A percentile compares a stretch with the other conserved stretches of the same genome.
These are phyloP conservation scores for Tanypteryx hageni DNA, from an alignment of 2,888 invertebrate species.

Conservation along the genomic window DNA sequence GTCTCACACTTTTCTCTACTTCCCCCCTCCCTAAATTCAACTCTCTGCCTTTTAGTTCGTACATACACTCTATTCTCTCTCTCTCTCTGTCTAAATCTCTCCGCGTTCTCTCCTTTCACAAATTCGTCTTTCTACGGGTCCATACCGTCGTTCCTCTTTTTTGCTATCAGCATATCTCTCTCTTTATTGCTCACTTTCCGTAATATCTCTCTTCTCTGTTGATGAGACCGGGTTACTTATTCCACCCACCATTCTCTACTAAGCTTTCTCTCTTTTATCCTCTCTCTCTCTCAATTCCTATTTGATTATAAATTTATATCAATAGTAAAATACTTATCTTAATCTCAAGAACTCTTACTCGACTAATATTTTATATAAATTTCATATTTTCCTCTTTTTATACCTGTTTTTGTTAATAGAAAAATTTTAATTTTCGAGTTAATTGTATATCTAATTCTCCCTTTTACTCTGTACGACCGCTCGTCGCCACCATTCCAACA, in stretches of 20 bases:
- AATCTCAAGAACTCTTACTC: neutral
- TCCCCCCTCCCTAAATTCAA: neutral
- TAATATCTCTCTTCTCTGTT: too few species aligned
- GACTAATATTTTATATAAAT: neutral
- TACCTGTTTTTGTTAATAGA: neutral
- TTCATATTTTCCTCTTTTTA: neutral
- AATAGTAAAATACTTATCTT: neutral
- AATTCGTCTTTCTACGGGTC: neutral
- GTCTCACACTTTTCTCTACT: neutral
- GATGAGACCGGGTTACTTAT: too few species aligned
- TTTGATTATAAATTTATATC: neutral
- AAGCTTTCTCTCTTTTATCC: neutral
- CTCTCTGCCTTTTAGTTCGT: constrained; percentile 3
- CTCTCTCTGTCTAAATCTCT: neutral
- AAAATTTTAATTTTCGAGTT: neutral
- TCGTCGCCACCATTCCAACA: neutral
- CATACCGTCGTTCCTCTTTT: neutral
- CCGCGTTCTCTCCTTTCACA: neutral
- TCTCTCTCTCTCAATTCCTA: neutral
- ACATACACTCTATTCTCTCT: neutral
- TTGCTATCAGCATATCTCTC: too few species aligned
- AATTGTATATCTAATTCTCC: neutral
- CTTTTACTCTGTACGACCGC: neutral
- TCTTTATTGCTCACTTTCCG: too few species aligned
- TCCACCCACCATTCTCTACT: neutral